Conservation (phyloP, 2,113 vertebrate genomes). For the Leucoraja erinaceus region DNA sequence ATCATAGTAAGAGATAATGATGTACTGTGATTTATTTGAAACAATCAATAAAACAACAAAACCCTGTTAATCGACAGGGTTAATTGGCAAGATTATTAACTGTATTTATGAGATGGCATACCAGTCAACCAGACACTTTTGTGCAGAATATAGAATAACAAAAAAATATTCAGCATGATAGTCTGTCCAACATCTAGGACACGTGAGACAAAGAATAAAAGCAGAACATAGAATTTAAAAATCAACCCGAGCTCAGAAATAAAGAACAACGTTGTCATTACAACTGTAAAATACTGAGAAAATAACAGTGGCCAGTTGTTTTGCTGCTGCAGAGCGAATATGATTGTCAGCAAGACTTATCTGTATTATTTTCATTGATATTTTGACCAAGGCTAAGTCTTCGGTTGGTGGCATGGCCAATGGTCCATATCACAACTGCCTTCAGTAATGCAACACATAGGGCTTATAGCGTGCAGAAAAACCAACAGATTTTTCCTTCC, state of each 20-base stretch:
- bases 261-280: not conserved
- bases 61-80: slow-evolving; percentile 12
- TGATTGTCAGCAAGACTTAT: not conserved
- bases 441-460: not conserved
- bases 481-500: not conserved
- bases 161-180: slow-evolving; percentile 13
- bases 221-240: not conserved
- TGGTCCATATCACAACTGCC: not conserved
- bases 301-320: not conserved
- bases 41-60: slow-evolving; percentile 25
- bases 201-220: slow-evolving; percentile 6
- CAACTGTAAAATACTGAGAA: not conserved
- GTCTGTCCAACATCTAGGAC: slow-evolving; percentile 17
- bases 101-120: not conserved
- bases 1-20: not conserved
- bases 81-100: too few relatives aligned
- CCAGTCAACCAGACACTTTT: slow-evolving; percentile 26
- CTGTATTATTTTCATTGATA: not conserved
- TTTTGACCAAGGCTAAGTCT: not conserved
- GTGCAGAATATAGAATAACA: slow-evolving; percentile 15
- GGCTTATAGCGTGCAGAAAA: not conserved
- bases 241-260: not conserved
- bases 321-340: not conserved
- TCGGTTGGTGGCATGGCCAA: not conserved
- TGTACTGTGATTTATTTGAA: slow-evolving; percentile 27